phyloP scores from a whole-genome alignment of 1,140 invertebrate genomes.

The Ceratina australensis region DNA sequence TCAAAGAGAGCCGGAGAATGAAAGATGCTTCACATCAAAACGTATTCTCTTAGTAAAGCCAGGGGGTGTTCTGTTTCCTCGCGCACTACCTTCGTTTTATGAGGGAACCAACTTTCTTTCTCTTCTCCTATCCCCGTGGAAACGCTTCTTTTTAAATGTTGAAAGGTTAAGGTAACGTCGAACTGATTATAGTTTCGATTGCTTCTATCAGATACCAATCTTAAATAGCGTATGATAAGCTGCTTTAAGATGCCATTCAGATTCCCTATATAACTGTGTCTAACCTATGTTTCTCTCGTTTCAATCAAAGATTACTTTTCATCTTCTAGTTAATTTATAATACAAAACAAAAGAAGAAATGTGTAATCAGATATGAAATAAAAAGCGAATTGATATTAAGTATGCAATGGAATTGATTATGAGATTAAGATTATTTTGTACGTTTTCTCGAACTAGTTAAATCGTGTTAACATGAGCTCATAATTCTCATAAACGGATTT shows the following conservation, averaged over 20 bases:
- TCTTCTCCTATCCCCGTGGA: not conserved
- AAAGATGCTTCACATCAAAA: constrained; percentile 4
- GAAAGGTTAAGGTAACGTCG: not conserved
- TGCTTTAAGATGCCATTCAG: not conserved
- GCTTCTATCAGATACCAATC: too few relatives aligned
- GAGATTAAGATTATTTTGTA: too few relatives aligned
- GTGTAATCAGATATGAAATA: too few relatives aligned
- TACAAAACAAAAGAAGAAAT: too few relatives aligned
- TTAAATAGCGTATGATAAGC: not conserved
- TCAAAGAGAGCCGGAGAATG: constrained; percentile 10
- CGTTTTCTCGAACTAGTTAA: too few relatives aligned
- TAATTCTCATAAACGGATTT: too few relatives aligned
- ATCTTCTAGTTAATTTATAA: too few relatives aligned
- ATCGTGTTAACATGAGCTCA: too few relatives aligned
- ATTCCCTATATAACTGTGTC: too few relatives aligned
- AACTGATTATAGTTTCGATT: not conserved
- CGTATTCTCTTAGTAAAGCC: constrained; percentile 19
- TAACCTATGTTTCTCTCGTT: not conserved
- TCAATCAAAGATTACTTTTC: not conserved
- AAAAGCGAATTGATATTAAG: too few relatives aligned
- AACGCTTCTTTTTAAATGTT: not conserved
- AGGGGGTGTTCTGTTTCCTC: not conserved
- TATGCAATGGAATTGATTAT: too few relatives aligned
- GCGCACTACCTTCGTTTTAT: not conserved
- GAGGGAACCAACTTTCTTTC: not conserved